Base-by-base conservation (phyloP, 2,888 invertebrate species). In the Eledone cirrhosa region DNA sequence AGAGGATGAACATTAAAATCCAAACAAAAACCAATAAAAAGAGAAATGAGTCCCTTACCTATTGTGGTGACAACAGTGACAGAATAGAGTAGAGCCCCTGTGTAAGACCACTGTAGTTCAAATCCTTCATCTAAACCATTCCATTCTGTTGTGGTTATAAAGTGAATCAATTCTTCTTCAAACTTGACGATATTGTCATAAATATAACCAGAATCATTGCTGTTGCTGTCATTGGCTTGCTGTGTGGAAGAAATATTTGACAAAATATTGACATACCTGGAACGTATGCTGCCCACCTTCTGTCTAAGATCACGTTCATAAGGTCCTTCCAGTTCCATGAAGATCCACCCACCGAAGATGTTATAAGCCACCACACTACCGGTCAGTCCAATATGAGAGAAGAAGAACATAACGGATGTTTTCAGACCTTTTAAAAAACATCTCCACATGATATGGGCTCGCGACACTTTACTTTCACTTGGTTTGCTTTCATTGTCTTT, bases 1-100 rank as follows among this genome's bases (percentile, higher is more conserved):
- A n/a, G n/a, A n/a, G n/a, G n/a, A n/a, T n/a, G n/a, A n/a, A n/a
- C n/a, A n/a, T n/a, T n/a, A n/a, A n/a, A n/a, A n/a, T n/a, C n/a
- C n/a, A n/a, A n/a, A n/a, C n/a, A n/a, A n/a, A n/a, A n/a, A n/a
- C n/a, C n/a, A n/a, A n/a, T n/a, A n/a, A n/a, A n/a, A n/a, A n/a
- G n/a, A n/a, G n/a, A 31, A 69, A 3, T 33, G 29, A 33, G 11
- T 22, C 14, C 80, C 93, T 93, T 90, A 95, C 96, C 96, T 90
- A 96, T 95, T 78, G 96, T 96, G 82, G 96, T 96, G 87, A 96
- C 94, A 86, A 96, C 93, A 77, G 96, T 96, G 86, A 96, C 94
- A 83, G 95, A 95, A 90, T 96, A 96, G 74, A 96, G 93, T n/a
- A 96, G 91, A 11, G 96, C 94, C 81, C 95, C 95, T 31, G 95